Percentiles rank a stretch among this genome's conserved stretches.
Evolutionary conservation across 1,140 invertebrate species (phyloP).

Genomic region (Drosophila yakuba): DNA sequence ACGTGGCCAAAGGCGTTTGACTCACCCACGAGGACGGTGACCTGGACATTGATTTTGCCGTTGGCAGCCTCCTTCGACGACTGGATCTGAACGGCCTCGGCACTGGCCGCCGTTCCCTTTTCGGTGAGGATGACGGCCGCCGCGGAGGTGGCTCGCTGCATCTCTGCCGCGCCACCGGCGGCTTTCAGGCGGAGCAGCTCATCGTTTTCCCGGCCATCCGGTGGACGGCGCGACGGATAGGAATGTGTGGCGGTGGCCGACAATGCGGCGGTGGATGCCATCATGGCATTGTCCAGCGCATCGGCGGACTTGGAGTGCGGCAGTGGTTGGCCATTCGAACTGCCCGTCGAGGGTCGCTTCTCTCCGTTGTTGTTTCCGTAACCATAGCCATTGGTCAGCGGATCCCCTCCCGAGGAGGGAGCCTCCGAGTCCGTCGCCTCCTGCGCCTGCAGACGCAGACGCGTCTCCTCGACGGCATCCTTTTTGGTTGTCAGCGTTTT

Average conservation of each 20-base stretch:
- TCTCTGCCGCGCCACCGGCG: constrained; percentile 32
- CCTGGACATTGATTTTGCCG: constrained; percentile 95
- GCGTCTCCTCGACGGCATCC: constrained; percentile 96
- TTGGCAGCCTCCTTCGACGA: constrained; percentile 89
- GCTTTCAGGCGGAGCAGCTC: constrained; percentile 64
- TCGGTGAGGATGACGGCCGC: constrained; percentile 74
- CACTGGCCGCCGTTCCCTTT: constrained; percentile 85
- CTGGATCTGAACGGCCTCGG: constrained; percentile 86
- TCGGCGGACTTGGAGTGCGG: constrained; percentile 74
- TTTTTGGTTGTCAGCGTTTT: constrained; percentile 97
- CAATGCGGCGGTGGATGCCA: constrained; percentile 72
- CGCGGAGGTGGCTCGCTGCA: constrained; percentile 74
- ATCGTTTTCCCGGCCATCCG: constrained; percentile 92
- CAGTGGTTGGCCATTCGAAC: constrained; percentile 56
- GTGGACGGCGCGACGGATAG: constrained; percentile 85
- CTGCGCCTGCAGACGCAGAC: constrained; percentile 88
- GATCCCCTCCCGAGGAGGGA: constrained; percentile 19
- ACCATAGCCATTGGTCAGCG: constrained; percentile 63
- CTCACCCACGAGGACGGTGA: constrained; percentile 90
- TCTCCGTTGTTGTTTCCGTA: constrained; percentile 60
- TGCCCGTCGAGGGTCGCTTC: constrained; percentile 69
- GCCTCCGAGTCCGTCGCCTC: constrained; percentile 84
- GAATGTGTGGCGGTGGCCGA: constrained; percentile 81
- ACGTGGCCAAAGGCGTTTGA: constrained; percentile 24
- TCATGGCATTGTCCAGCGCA: constrained; percentile 58